Base-by-base conservation (phyloP, 2,113 vertebrate species). In the Neodontobutis hainanensis region DNA sequence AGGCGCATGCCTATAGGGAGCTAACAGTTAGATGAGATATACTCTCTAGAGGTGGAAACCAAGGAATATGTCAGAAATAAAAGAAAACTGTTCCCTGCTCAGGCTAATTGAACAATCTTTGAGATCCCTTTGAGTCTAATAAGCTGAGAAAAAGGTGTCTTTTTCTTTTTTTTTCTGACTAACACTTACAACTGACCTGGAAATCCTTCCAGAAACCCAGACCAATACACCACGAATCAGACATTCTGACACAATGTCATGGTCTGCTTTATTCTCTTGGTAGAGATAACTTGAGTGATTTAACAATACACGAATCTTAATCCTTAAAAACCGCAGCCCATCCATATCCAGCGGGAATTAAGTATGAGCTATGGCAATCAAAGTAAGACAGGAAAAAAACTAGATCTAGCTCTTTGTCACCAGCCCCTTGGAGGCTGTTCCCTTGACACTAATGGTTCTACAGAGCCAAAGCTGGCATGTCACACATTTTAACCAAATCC, bases 11-110 rank as follows among this genome's bases (percentile, higher is more conserved):
- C 91, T 83, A 86, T 19, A 77, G 89, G 90, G 89, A 89, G 83
- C 66, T 38, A 84, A 83, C 58, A 80, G 86, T 89, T 82, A 91
- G 90, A 93, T 89, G 89, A 92, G 88, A 86, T 83, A 89, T 83
- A 86, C 79, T 78, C 89, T 89, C 90, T 77, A 70, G 85, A 89
- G 85, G 78, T 83, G 77, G 67, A 86, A 75, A 83, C 84, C 78
- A 81, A 75, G 64, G 68, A 82, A 85, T 71, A 52, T 83, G 85
- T 91, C 82, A 84, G 84, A 84, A 93, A 89, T 88, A 90, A 91
- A 84, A 81, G 83, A 87, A 73, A 73, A 59, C 76, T 78, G 73
- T 79, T 87, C 83, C 61, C 73, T 74, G 76, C 52, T 82, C 82
- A 14, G 70, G 73, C 83, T 91, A 90, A 93, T 90, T 91, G 88